These are phyloP conservation scores for Lasioglossum figueresi DNA, from an alignment of 2,888 invertebrate genomes.

Conservation along the genomic window DNA sequence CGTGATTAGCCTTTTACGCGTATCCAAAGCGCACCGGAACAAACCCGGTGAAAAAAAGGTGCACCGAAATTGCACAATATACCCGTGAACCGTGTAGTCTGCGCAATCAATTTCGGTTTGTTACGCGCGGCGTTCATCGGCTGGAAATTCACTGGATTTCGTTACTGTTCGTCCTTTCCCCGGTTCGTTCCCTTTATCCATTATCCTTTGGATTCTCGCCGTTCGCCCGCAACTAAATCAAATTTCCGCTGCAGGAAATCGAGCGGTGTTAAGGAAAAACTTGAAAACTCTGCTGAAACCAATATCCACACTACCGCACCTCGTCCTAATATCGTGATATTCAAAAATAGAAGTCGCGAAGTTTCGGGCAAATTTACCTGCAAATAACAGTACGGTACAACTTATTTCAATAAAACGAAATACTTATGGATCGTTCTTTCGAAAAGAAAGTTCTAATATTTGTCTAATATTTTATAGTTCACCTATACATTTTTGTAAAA, in stretches of 20 bases:
- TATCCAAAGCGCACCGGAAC: not conserved
- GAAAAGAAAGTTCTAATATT: too few species aligned
- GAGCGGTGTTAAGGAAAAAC: not conserved
- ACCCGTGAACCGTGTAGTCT: not conserved
- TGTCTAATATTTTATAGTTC: too few species aligned
- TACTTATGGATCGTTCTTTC: too few species aligned
- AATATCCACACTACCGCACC: not conserved
- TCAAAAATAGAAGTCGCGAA: too few species aligned
- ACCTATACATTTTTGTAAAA: too few species aligned
- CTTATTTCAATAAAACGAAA: too few species aligned
- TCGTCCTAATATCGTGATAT: too few species aligned
- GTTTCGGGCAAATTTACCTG: too few species aligned
- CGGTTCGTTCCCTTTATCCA: not conserved
- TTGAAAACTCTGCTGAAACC: not conserved
- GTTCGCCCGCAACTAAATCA: not conserved
- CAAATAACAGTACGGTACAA: too few species aligned
- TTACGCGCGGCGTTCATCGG: conserved; percentile 21
- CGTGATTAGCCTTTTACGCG: not conserved
- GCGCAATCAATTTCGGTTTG: conserved; percentile 30
- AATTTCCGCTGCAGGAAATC: not conserved
- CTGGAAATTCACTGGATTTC: conserved; percentile 12
- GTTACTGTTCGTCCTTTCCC: not conserved
- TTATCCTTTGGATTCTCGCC: not conserved
- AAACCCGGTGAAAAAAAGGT: not conserved
- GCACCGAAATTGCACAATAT: not conserved